phyloP scores from a whole-genome alignment of 2,113 vertebrate genomes.

The Sialia sialis region DNA sequence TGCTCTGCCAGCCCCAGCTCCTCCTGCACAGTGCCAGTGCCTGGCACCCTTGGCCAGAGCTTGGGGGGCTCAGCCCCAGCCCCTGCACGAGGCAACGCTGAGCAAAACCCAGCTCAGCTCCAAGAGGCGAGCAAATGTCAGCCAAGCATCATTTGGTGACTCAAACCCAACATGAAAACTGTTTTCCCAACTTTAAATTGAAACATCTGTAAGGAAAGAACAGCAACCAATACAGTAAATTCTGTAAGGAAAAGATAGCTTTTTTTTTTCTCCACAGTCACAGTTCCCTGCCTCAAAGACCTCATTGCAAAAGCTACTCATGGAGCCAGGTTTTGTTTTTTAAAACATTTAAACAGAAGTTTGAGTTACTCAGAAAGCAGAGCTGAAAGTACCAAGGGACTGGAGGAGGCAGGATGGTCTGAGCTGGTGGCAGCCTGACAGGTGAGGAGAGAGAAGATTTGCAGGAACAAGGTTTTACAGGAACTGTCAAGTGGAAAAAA shows the following conservation, averaged over 20 bases:
- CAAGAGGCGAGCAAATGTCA: constrained; percentile 52
- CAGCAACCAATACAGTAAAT: neutral
- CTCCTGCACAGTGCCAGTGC: neutral
- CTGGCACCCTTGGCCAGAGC: neutral
- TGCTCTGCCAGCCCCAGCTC: neutral
- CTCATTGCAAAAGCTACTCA: neutral
- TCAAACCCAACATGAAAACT: constrained; percentile 59
- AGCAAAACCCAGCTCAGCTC: constrained; percentile 41
- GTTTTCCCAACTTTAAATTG: constrained; percentile 65
- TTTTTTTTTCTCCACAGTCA: neutral
- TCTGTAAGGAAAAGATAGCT: neutral
- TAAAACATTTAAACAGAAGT: neutral
- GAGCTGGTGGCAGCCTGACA: constrained; percentile 5
- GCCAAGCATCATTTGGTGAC: constrained; percentile 50
- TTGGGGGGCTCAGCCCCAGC: neutral
- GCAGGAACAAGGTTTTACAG: constrained; percentile 19
- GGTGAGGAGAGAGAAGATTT: neutral
- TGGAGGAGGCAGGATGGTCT: neutral
- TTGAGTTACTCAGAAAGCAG: neutral
- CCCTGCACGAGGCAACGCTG: neutral
- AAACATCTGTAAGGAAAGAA: constrained; percentile 65
- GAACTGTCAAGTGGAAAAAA: constrained; percentile 13
- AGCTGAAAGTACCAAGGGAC: neutral
- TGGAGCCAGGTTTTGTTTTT: neutral
- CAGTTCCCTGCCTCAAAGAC: neutral